Percentiles rank a stretch among this genome's conserved stretches.
Evolutionary conservation across 2,113 vertebrate species (phyloP).

Genomic region (rabbit (Oryctolagus cuniculus)): mOryCun1.1 NC_091453.1:123184501-123185000

Average conservation of each 20-base stretch:
- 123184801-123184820: background rate
- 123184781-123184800: background rate
- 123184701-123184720: background rate
- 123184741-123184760: background rate
- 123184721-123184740: background rate
- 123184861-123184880: background rate
- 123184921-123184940: background rate
- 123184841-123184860: background rate
- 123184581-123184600: background rate
- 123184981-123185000: background rate
- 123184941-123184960: background rate
- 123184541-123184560: background rate
- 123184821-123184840: background rate
- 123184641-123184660: background rate
- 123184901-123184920: constrained; percentile 32
- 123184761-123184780: background rate
- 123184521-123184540: background rate
- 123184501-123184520: background rate
- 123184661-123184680: background rate
- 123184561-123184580: background rate
- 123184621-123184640: background rate
- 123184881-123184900: background rate
- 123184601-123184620: background rate
- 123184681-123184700: background rate
- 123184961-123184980: background rate